phyloP scores from a whole-genome alignment of 2,797 vertebrate genomes.

The Australoheros facetus region DNA sequence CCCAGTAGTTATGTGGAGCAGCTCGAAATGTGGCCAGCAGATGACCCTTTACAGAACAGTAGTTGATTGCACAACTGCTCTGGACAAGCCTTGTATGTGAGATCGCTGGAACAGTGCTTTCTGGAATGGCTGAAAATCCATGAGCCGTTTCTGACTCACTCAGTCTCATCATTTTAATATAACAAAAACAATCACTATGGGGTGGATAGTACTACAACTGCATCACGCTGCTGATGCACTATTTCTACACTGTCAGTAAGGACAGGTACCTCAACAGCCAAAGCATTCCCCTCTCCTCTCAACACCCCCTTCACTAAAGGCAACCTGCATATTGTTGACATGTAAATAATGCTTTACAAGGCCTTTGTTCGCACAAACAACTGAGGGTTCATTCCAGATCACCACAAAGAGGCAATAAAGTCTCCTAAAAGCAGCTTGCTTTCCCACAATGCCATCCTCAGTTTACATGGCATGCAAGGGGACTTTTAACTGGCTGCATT shows the following conservation, averaged over 20 bases:
- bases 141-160: conserved; percentile 29
- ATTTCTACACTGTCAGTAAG: conserved; percentile 8
- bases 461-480: neutral
- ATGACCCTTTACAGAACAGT: conserved; percentile 64
- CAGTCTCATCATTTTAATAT: conserved; percentile 11
- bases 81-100: conserved; percentile 40
- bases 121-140: conserved; percentile 37
- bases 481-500: conserved; percentile 10
- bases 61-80: conserved; percentile 60
- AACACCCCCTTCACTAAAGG: conserved; percentile 47
- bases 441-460: neutral
- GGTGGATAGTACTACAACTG: neutral
- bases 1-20: conserved; percentile 57
- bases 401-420: conserved; percentile 47
- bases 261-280: conserved; percentile 15
- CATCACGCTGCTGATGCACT: neutral
- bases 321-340: conserved; percentile 50
- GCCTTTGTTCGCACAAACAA: conserved; percentile 65
- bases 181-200: neutral
- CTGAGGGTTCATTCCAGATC: conserved; percentile 61
- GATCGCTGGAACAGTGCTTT: conserved; percentile 40
- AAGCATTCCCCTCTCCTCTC: conserved; percentile 24
- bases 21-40: conserved; percentile 56
- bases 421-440: conserved; percentile 23
- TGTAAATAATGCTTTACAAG: conserved; percentile 54